Evolutionary conservation across 2,888 invertebrate species (phyloP), one percentile per base, ranked within the genome.

Genomic region (Cephus runcator): DNA sequence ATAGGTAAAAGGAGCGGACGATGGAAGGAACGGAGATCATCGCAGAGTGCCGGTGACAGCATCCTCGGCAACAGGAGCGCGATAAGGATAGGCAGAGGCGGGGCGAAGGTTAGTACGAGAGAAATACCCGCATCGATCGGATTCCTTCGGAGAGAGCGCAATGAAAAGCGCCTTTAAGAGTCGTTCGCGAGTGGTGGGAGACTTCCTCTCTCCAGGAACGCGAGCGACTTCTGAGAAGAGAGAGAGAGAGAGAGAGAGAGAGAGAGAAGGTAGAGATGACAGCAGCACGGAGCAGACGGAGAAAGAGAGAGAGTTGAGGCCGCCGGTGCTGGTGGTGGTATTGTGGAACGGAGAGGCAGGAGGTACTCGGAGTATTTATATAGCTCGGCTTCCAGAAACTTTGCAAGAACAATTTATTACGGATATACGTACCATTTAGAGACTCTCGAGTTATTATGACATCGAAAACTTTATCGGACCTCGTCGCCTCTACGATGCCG

Each of bases 401-500:
- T 88, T 84, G 85, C 84, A 83, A 87, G 87, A 88, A 88, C 88
- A 87, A 88, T 88, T 88, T 88, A 87, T 88, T 86, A 88, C 86
- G 88, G 85, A 87, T 88, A 88, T 88, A 87, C 86, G 87, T 87
- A 85, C 87, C 87, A 86, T 88, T 88, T 88, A 87, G 85, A 83
- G 85, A 85, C 85, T 84, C 84, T 81, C 79, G 87, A 89, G 87
- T 89, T 89, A 89, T 88, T 88, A 89, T 87, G 88, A 88, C 86
- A 83, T 83, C 83, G 83, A 84, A 85, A 88, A 89, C 83, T 88
- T 88, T 89, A 88, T 88, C 85, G 80, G 82, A 80, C 82, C 83
- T 84, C 83, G 81, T 11, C 71, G 33, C 34, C 33, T 71, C 31
- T 30, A 3, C 9, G 31, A 33, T 71, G 71, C 71, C 71, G 71